Evolutionary conservation across 2,888 invertebrate genomes (phyloP).

Genomic region (Agrotis clavis): DNA sequence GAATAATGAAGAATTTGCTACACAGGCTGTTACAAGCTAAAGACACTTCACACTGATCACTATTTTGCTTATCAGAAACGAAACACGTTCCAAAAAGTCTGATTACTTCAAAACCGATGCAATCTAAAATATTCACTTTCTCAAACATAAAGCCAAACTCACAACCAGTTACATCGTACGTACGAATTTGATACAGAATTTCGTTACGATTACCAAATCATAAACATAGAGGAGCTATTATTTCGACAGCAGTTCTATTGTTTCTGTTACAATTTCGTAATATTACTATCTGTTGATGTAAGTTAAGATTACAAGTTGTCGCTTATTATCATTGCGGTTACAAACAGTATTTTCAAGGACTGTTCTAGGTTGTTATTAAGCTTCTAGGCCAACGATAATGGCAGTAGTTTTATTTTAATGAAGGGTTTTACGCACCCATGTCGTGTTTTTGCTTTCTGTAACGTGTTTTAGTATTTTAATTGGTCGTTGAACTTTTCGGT

Average conservation of each 20-base stretch:
- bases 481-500: conserved; percentile 31
- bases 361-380: conserved; percentile 55
- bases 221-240: conserved; percentile 49
- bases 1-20: too few relatives aligned
- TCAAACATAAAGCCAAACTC: not conserved
- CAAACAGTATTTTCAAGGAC: conserved; percentile 60
- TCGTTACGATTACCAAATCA: conserved; percentile 68
- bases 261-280: conserved; percentile 75
- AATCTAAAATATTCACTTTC: conserved; percentile 31
- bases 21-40: too few relatives aligned
- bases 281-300: conserved; percentile 63
- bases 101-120: not conserved
- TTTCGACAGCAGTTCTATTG: conserved; percentile 75
- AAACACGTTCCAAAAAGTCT: not conserved
- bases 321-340: conserved; percentile 59
- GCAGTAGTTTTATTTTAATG: conserved; percentile 59
- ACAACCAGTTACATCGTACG: conserved; percentile 14
- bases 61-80: too few relatives aligned
- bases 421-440: conserved; percentile 42
- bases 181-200: conserved; percentile 53
- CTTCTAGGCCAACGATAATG: conserved; percentile 61
- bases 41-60: too few relatives aligned
- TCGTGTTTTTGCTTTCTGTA: conserved; percentile 45
- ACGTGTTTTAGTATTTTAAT: conserved; percentile 36
- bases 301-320: conserved; percentile 69